Evolutionary conservation across 2,888 invertebrate species (phyloP).

Genomic region (Gastrophysa polygoni): DNA sequence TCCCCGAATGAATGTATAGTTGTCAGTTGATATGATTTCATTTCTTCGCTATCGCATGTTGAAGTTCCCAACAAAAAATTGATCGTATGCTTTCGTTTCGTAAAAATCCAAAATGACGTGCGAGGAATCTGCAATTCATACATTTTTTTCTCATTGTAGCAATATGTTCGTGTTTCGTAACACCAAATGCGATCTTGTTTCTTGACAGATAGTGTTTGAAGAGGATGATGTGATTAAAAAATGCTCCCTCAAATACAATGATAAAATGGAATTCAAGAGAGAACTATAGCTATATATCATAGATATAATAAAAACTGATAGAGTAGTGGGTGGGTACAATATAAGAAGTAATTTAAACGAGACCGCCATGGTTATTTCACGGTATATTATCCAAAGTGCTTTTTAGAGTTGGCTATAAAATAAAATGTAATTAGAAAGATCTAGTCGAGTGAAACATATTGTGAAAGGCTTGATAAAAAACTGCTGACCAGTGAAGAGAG

Average conservation of each 20-base stretch:
- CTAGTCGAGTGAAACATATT: slow-evolving; percentile 15
- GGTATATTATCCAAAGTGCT: slow-evolving; percentile 7
- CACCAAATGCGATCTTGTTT: too few species aligned
- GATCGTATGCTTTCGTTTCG: too few species aligned
- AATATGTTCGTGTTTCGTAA: too few species aligned
- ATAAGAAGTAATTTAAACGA: not conserved
- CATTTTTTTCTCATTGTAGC: too few species aligned
- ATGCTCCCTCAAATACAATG: not conserved
- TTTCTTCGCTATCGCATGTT: too few species aligned
- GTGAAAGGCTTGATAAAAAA: slow-evolving; percentile 4
- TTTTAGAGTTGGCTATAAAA: slow-evolving; percentile 12
- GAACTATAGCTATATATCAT: not conserved
- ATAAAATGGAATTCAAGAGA: not conserved
- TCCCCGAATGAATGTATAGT: too few species aligned
- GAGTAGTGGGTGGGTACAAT: slow-evolving; percentile 8
- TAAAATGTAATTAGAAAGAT: slow-evolving; percentile 12
- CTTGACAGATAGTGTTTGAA: too few species aligned
- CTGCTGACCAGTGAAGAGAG: not conserved
- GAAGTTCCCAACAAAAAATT: too few species aligned
- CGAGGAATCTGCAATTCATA: too few species aligned
- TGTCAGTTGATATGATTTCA: too few species aligned
- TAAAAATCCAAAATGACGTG: too few species aligned
- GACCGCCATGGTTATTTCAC: slow-evolving; percentile 13
- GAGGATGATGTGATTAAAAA: too few species aligned
- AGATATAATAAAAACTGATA: not conserved